phyloP scores from a whole-genome alignment of 2,797 vertebrate genomes.

The Protonibea diacanthus region DNA sequence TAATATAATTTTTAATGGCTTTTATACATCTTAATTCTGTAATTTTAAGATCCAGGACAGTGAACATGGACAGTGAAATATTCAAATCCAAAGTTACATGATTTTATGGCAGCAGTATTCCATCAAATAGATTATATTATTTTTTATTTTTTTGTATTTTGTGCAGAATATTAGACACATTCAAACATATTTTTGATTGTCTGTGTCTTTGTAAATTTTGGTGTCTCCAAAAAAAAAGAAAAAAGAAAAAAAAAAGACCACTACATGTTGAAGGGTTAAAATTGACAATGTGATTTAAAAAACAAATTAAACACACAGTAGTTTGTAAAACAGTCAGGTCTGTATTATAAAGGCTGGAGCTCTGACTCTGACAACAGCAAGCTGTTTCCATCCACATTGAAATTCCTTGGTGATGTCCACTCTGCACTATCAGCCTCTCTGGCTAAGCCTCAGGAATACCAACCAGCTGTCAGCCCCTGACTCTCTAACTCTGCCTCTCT shows the following conservation, averaged over 20 bases:
- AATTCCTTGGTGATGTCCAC: slow-evolving; percentile 82
- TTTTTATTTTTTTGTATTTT: not conserved
- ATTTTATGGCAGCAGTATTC: not conserved
- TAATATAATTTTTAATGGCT: no score
- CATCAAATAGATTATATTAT: not conserved
- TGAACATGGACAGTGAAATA: no score
- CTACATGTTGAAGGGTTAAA: not conserved
- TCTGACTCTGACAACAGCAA: slow-evolving; percentile 55
- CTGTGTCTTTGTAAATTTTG: not conserved
- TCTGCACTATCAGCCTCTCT: slow-evolving; percentile 77
- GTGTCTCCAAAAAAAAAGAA: no score
- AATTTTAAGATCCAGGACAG: no score
- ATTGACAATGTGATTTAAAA: not conserved
- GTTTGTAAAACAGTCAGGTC: slow-evolving; percentile 23
- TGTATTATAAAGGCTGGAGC: slow-evolving; percentile 33
- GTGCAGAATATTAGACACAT: not conserved
- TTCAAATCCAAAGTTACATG: not conserved
- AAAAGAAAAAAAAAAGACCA: not conserved
- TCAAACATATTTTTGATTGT: not conserved
- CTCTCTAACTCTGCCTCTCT: slow-evolving; percentile 38
- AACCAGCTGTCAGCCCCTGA: slow-evolving; percentile 71
- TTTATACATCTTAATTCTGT: no score
- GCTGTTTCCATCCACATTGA: slow-evolving; percentile 70
- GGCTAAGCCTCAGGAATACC: slow-evolving; percentile 80
- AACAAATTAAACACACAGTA: slow-evolving; percentile 4